Evolutionary conservation across 2,888 invertebrate species (phyloP), one percentile per base, ranked within the genome.

Genomic region (Petrophora chlorosata): DNA sequence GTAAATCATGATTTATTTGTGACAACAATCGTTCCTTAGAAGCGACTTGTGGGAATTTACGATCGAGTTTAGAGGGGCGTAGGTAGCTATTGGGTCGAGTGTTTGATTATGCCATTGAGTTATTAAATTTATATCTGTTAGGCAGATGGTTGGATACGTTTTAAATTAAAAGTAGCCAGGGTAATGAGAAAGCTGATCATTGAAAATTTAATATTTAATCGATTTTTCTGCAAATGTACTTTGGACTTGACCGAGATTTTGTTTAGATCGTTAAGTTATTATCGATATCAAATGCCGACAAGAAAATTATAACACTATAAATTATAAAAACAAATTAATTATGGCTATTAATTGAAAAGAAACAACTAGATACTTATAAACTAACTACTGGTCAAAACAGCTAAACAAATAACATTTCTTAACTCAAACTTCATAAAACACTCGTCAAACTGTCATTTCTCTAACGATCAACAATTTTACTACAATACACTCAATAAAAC

Each of bases 1-100:
- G 78, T 79, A 78, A 76, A 79, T 79, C 67, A 70, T 89, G 86
- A 87, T 87, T 88, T 88, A 89, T 87, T 85, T 81, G 77, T 76
- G 82, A 85, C 86, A 86, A 84, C 85, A 84, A 85, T 83, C 70
- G 74, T 67, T 71, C 67, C 69, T 65, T 63, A 59, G 67, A 63
- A 65, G 63, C 65, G 67, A 59, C 61, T 79, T 85, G 85, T 88
- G 89, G 86, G 88, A 89, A 86, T 89, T 87, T 88, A 88, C 82
- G 87, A 83, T 62, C 70, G 69, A 63, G 71, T 76, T 67, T 66
- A 65, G 65, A 85, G 79, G 85, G 85, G 84, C 82, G 79, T 79
- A 74, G 35, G 79, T 79, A 74, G 35, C 35, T 58, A 57, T 60
- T 57, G 53, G 45, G 45, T 45, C 41, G 43, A 59, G 53, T 63